A percentile compares a stretch with the other conserved stretches of the same genome.
Evolutionary conservation across 2,888 invertebrate species (phyloP).

Genomic region (Cantharis lateralis): DNA sequence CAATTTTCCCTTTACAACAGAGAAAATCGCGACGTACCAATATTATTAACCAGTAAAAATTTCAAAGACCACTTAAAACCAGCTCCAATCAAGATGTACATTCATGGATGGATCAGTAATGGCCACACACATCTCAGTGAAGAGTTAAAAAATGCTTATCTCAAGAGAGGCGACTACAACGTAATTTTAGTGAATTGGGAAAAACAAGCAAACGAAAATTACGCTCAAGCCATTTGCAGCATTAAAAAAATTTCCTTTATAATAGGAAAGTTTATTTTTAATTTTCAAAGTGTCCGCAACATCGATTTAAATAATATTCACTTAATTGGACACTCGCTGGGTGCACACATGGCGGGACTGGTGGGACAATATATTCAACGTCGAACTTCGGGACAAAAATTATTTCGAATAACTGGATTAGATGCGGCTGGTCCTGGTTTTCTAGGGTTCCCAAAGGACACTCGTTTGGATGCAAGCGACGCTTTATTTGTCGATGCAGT

Average conservation of each 20-base stretch:
- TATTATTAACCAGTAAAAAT: slow-evolving; percentile 8
- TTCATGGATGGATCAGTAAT: slow-evolving; percentile 23
- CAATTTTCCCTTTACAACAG: slow-evolving; percentile 13
- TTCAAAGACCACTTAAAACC: background rate
- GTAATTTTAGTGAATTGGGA: slow-evolving; percentile 24
- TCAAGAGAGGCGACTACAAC: slow-evolving; percentile 21
- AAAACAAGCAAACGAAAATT: slow-evolving; percentile 14
- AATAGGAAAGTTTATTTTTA: slow-evolving; percentile 18
- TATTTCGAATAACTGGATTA: slow-evolving; percentile 27
- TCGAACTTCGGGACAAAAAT: slow-evolving; percentile 16
- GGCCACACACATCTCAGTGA: background rate
- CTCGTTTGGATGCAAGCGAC: slow-evolving; percentile 66
- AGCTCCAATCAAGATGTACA: slow-evolving; percentile 14
- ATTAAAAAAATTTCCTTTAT: slow-evolving; percentile 1
- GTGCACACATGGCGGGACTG: slow-evolving; percentile 35
- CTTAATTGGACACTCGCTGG: slow-evolving; percentile 39
- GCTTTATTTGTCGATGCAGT: slow-evolving; percentile 73
- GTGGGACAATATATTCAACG: slow-evolving; percentile 28
- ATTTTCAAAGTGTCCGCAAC: slow-evolving; percentile 4
- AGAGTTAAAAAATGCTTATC: slow-evolving; percentile 15
- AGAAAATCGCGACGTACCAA: background rate
- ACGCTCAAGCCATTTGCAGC: slow-evolving; percentile 17
- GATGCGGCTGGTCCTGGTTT: slow-evolving; percentile 33
- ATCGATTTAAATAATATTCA: slow-evolving; percentile 21
- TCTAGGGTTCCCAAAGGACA: slow-evolving; percentile 43